Conservation (phyloP, 2,113 vertebrate genomes). For the Machaerirhynchus nigripectus region DNA sequence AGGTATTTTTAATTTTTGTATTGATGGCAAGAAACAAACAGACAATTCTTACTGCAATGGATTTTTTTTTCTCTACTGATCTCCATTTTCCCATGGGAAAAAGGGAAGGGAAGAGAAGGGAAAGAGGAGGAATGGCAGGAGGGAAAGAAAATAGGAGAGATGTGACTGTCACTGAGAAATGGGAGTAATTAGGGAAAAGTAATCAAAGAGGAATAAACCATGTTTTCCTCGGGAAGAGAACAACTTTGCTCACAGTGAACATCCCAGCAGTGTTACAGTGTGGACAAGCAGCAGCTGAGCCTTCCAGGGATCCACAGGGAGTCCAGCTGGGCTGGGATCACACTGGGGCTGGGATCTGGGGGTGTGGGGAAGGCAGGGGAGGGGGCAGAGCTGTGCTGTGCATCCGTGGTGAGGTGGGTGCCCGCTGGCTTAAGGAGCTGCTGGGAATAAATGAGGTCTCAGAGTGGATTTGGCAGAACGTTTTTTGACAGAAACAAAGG, state of each 20-base stretch:
- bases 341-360: background rate
- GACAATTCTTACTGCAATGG: background rate
- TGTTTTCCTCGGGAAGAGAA: background rate
- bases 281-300: background rate
- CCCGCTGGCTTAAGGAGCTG: background rate
- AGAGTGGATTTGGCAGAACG: slow-evolving; percentile 26
- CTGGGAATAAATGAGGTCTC: slow-evolving; percentile 43
- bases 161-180: background rate
- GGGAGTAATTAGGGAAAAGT: background rate
- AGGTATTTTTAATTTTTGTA: background rate
- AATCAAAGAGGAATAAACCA: background rate
- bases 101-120: background rate
- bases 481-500: slow-evolving; percentile 31
- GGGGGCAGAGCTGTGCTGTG: background rate
- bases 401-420: accelerated
- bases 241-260: background rate
- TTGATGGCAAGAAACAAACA: background rate
- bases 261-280: background rate
- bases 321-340: background rate
- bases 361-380: background rate
- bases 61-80: background rate
- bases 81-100: background rate
- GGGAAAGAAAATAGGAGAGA: background rate
- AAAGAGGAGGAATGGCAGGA: background rate
- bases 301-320: background rate